Evolutionary conservation across 2,797 vertebrate genomes (phyloP).

Genomic region (Tokudaia tokunoshimensis): DNA sequence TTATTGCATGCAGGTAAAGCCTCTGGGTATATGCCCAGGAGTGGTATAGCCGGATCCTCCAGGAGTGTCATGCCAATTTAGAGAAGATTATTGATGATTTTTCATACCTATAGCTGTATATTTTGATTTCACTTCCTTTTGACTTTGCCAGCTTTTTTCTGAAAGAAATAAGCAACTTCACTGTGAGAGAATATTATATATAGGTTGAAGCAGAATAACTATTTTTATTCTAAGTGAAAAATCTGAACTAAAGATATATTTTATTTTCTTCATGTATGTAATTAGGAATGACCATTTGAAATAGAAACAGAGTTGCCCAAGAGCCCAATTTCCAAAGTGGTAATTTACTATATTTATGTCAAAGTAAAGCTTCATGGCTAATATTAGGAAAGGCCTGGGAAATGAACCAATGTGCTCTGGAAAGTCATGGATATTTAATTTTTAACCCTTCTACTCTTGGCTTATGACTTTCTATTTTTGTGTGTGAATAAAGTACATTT

Average conservation of each 20-base stretch:
- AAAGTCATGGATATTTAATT: not conserved
- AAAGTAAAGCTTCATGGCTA: constrained; percentile 21
- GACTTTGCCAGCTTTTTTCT: constrained; percentile 30
- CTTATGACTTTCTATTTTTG: constrained; percentile 66
- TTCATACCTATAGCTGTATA: not conserved
- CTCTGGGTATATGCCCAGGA: no score
- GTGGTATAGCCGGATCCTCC: no score
- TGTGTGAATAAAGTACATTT: constrained; percentile 60
- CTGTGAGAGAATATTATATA: constrained; percentile 34
- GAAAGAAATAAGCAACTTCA: constrained; percentile 54
- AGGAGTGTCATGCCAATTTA: no score
- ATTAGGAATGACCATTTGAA: constrained; percentile 78
- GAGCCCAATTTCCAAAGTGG: constrained; percentile 74
- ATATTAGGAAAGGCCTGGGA: constrained; percentile 67
- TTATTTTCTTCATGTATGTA: constrained; percentile 65
- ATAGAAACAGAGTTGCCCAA: constrained; percentile 62
- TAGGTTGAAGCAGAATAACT: constrained; percentile 53
- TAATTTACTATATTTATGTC: constrained; percentile 76
- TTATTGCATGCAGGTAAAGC: no score
- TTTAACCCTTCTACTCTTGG: constrained; percentile 40
- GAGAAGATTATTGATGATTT: constrained; percentile 2
- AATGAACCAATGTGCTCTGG: constrained; percentile 53
- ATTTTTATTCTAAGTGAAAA: constrained; percentile 71
- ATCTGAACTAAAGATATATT: constrained; percentile 73
- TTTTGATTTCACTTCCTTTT: constrained; percentile 64